Conservation (phyloP, 37 sponge, comb jelly and placozoan genomes). For the Halisarca cf. caerulea region DNA sequence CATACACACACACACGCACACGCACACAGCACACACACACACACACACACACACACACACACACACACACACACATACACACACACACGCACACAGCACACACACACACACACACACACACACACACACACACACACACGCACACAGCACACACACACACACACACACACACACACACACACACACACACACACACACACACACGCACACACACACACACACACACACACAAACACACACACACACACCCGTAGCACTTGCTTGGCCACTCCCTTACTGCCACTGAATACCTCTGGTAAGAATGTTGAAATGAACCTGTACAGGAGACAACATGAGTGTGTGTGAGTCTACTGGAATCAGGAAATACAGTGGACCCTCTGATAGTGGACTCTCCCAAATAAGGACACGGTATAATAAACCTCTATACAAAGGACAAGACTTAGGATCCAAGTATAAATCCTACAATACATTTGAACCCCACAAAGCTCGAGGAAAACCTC, state of each 20-base stretch:
- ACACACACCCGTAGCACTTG: conserved; percentile 36
- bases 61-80: conserved; percentile 14
- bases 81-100: background rate
- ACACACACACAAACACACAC: background rate
- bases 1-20: too few species aligned
- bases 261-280: background rate
- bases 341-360: too few species aligned
- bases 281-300: conserved; percentile 41
- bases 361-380: too few species aligned
- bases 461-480: too few species aligned
- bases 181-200: conserved; percentile 4
- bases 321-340: too few species aligned
- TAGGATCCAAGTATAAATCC: too few species aligned
- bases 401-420: too few species aligned
- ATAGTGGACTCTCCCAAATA: too few species aligned
- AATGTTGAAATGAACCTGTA: background rate
- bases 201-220: background rate
- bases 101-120: background rate
- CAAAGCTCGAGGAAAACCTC: too few species aligned
- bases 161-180: conserved; percentile 7
- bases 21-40: conserved; percentile 8
- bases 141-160: conserved; percentile 1
- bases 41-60: background rate
- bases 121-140: conserved; percentile 2
- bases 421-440: too few species aligned